Evolutionary conservation across 2,797 vertebrate species (phyloP).

Genomic region (Nyctalus aviator): DNA sequence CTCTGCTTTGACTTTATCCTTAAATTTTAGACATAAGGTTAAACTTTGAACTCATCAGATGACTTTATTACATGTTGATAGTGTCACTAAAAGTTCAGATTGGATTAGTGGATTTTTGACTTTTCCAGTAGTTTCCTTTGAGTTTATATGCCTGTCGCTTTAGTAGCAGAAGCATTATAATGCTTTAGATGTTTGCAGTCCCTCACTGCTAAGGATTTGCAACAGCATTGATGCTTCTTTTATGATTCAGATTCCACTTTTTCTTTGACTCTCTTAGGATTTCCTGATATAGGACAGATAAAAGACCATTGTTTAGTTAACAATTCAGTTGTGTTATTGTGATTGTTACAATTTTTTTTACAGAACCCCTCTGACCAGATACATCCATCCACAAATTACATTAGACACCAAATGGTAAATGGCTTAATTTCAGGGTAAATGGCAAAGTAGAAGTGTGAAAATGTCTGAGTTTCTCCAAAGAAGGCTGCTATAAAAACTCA

Average conservation of each 20-base stretch:
- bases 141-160: background rate
- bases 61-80: constrained; percentile 68
- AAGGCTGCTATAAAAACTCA: background rate
- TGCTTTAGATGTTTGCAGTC: constrained; percentile 4
- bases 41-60: constrained; percentile 68
- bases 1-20: constrained; percentile 66
- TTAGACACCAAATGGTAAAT: background rate
- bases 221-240: constrained; percentile 41
- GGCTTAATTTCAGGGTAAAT: background rate
- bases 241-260: constrained; percentile 19
- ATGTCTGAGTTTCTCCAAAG: constrained; percentile 36
- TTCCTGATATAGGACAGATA: constrained; percentile 23
- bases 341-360: constrained; percentile 19
- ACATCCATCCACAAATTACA: constrained; percentile 3
- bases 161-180: constrained; percentile 20
- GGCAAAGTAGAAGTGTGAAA: background rate
- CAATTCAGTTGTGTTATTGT: background rate
- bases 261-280: constrained; percentile 43
- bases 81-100: constrained; percentile 62
- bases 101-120: constrained; percentile 60
- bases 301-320: background rate
- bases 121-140: constrained; percentile 43
- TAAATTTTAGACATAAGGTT: constrained; percentile 69
- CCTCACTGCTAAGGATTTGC: background rate
- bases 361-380: background rate